Evolutionary conservation across 2,113 vertebrate genomes (phyloP), one percentile per base, ranked within the genome.

Genomic region (Xenotilapia leptura): DNA sequence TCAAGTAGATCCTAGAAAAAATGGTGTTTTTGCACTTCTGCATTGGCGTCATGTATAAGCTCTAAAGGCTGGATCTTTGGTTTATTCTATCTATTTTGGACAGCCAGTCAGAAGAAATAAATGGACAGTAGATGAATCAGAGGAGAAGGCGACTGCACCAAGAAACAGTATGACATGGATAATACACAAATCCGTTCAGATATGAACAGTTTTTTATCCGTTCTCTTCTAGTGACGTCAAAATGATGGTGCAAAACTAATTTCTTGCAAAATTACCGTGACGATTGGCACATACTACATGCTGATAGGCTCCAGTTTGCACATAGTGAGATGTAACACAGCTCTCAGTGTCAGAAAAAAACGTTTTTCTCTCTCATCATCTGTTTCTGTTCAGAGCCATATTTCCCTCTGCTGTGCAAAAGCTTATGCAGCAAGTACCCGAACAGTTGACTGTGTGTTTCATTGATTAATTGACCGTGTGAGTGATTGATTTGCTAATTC

Each of bases 401-500:
- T 80, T 15, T 33, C 54, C 51, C 54, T 86, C 60, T 15, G 54
- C 79, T 3, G 36, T 55, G 88, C 91, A 88, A 90, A 55, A 75
- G 87, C 92, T 91, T 84, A 90, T 73, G 75, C 88, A 90, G 89
- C 94, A 90, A 88, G 89, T 86, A 86, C 86, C 89, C 28, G 12
- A 83, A 83, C 82, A 75, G 88, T 82, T 15, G 83, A 84, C 90
- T 83, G 84, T 53, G 83, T 70, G 77, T 75, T 85, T 73, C 84
- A 56, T 51, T 87, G 93, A 94, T 81, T 90, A 90, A 95, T 92
- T 90, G 91, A 80, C 87, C 11, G 17, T 11, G 42, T 14, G 73
- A 90, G 82, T 89, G 90, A 95, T 93, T 93, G 93, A 95, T 94
- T 93, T 75, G 93, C 93, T 90, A 89, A 91, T 92, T 94, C 89